Evolutionary conservation across 2,888 invertebrate genomes (phyloP), one percentile per base, ranked within the genome.

Genomic region (Amphipyra berbera): DNA sequence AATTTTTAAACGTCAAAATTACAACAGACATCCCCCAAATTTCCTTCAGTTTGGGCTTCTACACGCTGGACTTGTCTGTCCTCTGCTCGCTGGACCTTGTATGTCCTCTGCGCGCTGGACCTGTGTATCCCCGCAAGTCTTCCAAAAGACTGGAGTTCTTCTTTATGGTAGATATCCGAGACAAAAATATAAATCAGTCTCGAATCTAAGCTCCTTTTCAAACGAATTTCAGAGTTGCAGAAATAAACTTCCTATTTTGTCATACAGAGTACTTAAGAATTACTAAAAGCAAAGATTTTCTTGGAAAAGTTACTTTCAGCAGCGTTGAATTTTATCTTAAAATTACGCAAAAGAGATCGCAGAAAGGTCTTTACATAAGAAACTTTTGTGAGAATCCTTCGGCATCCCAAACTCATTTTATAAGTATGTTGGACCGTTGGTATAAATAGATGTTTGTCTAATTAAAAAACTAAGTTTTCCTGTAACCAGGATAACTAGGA

Each of bases 181-280:
- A 30, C 6, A 0, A 30, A 30, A 30, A 30, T 30, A 30, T 2
- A 7, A 21, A 7, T 6, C 30, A 30, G 30, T 30, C 6, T 30
- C 6, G 7, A 30, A 30, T 30, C 6, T 7, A 7, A 7, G 30
- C 13, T 40, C 13, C 10, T n/a, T 44, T 48, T 7, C 33, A 41
- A 50, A 42, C 7, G n/a, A 67, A 63, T 35, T 55, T 53, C 46
- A 15, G 21, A 46, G 41, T 54, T 49, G 55, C 61, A 61, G 42
- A 48, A 15, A 55, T 2, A 50, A 67, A 67, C 54, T 63, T 62
- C 45, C 8, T 42, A 67, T 62, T 70, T 55, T 40, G 56, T 54
- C 55, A 35, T 40, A 54, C 44, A 57, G 63, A 56, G 44, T 68
- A 57, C 64, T 49, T 49, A 57, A 42, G 44, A 63, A 63, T 55